Percentiles rank a stretch among this genome's conserved stretches.
These are phyloP conservation scores for Neopipo cinnamomea DNA, from an alignment of 2,113 vertebrate genomes.

Conservation along the genomic window DNA sequence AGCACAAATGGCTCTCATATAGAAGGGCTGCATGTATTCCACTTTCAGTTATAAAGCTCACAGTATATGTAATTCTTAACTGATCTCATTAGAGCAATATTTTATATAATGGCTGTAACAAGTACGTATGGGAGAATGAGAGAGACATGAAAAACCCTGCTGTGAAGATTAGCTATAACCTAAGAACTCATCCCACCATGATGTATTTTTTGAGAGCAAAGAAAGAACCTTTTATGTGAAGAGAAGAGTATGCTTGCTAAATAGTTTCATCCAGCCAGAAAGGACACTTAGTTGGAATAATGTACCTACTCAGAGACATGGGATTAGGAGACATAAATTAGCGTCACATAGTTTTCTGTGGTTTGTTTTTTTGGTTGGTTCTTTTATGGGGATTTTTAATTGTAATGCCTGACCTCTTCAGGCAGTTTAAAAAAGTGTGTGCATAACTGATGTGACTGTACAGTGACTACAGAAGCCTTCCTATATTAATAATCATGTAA, in stretches of 20 bases:
- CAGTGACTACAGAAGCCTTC: background rate
- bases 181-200: background rate
- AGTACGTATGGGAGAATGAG: background rate
- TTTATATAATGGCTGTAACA: background rate
- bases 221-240: background rate
- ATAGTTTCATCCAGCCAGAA: background rate
- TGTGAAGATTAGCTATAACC: background rate
- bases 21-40: background rate
- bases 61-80: background rate
- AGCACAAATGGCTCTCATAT: background rate
- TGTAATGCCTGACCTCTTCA: background rate
- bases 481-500: background rate
- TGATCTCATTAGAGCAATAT: background rate
- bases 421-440: background rate
- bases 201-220: background rate
- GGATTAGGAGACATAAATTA: background rate
- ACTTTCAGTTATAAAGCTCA: background rate
- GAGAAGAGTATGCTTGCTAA: background rate
- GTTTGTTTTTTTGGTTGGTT: background rate
- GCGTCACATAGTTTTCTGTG: background rate
- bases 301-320: background rate
- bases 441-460: background rate
- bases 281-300: background rate
- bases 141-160: background rate
- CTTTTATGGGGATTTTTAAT: background rate